Evolutionary conservation across 2,113 vertebrate species (phyloP), one percentile per base, ranked within the genome.

Genomic region (Tupaia tana): DNA sequence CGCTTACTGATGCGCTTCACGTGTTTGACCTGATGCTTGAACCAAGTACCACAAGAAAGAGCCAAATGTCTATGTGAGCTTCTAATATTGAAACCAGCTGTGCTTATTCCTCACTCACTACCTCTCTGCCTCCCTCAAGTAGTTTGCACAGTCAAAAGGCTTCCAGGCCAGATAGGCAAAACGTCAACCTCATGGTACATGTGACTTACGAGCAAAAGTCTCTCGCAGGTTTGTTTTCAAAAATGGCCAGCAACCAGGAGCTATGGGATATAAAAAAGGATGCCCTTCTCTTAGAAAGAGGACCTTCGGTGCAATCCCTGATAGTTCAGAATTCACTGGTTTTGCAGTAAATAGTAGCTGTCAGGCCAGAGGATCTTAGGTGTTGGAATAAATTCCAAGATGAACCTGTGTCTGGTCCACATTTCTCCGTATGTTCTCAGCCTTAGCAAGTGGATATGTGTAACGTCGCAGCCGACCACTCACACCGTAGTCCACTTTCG

Each of bases 321-420:
- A 84, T 20, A 69, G 94, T 69, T 64, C 84, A 93, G 82, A 93
- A 92, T 82, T 90, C 89, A 89, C 78, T 96, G 83, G 66, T 67
- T 94, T 96, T 93, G 93, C 56, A 75, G 91, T 95, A 95, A 97
- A 91, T 94, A 74, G n/a, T 59, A 87, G 83, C 94, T 88, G 70
- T 89, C 96, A n/a, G 75, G 71, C 22, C 94, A 95, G 89, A 94
- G 71, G 91, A 91, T 79, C 63, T 80, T 54, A 83, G 84, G 73
- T 56, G 82, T 95, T 29, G 7, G 56, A 79, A 31, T 86, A 75
- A 88, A 94, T 90, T 96, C 29, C 67, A 83, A 96, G 71, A 95
- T 61, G 63, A 75, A 77, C 31, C 43, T 79, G 16, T n/a, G 24
- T 78, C 63, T 34, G 27, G 66, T 8, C 9, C 61, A 86, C 43